A percentile compares a stretch with the other conserved stretches of the same genome.
Conservation (phyloP, 2,888 invertebrate species). For the Thalpophila matura region DNA sequence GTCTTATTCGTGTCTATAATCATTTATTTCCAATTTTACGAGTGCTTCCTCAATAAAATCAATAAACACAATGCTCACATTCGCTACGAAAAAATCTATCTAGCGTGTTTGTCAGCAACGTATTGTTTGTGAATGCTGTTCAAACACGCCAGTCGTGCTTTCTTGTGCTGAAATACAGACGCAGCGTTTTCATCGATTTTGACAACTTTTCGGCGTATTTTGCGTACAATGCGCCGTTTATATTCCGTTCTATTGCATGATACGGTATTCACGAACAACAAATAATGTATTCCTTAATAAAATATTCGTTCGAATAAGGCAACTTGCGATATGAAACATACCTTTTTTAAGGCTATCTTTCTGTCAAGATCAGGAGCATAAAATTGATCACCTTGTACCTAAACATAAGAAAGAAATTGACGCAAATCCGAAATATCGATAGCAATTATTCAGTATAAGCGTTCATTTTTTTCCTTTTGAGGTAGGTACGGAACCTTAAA, state of each 20-base stretch:
- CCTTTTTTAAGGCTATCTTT: background rate
- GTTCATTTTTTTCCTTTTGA: too few relatives aligned
- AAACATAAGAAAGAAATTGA: background rate
- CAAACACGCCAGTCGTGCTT: background rate
- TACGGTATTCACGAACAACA: slow-evolving; percentile 8
- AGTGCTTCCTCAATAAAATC: too few relatives aligned
- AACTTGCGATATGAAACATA: slow-evolving; percentile 12
- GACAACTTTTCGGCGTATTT: background rate
- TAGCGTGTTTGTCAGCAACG: background rate
- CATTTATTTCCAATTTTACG: too few relatives aligned
- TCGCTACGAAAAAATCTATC: too few relatives aligned
- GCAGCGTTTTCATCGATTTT: background rate
- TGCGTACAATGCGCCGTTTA: slow-evolving; percentile 2
- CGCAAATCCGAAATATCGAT: slow-evolving; percentile 1
- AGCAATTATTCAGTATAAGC: slow-evolving; percentile 4
- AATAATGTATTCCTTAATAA: slow-evolving; percentile 13
- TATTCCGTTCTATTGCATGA: slow-evolving; percentile 1
- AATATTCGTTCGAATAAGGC: slow-evolving; percentile 27
- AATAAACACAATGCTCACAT: too few relatives aligned
- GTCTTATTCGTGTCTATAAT: too few relatives aligned
- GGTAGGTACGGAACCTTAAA: too few relatives aligned
- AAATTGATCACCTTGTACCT: slow-evolving; percentile 3
- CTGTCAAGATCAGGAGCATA: slow-evolving; percentile 14
- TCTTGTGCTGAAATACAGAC: slow-evolving; percentile 1
- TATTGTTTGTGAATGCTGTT: background rate